Percentiles rank a stretch among this genome's conserved stretches.
These are phyloP conservation scores for Actenoides lindsayi DNA, from an alignment of 2,113 vertebrate genomes.

Conservation along the genomic window DNA sequence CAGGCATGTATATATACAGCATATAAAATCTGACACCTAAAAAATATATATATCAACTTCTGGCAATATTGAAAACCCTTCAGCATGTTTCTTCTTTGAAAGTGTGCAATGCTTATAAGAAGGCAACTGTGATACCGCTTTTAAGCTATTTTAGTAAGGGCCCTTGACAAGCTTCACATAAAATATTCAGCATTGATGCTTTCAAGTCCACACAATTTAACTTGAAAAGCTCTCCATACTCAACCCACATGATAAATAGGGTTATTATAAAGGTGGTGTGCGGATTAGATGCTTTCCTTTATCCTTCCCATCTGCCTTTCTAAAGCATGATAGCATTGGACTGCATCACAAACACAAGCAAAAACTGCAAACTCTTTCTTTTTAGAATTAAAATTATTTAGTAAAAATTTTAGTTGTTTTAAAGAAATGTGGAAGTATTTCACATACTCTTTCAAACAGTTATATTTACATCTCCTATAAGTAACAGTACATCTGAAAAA, in stretches of 20 bases:
- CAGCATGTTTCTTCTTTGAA: slow-evolving; percentile 49
- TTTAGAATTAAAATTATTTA: background rate
- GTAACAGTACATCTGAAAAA: background rate
- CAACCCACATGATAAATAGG: background rate
- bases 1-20: background rate
- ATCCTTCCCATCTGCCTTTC: background rate
- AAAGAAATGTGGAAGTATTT: background rate
- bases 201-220: slow-evolving; percentile 63
- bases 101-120: slow-evolving; percentile 34
- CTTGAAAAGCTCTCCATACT: slow-evolving; percentile 36
- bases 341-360: background rate
- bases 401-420: background rate
- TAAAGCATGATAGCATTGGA: background rate
- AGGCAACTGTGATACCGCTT: slow-evolving; percentile 37
- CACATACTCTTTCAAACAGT: background rate
- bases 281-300: slow-evolving; percentile 2
- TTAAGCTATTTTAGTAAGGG: slow-evolving; percentile 53
- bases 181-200: slow-evolving; percentile 67
- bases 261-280: slow-evolving; percentile 34
- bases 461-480: background rate
- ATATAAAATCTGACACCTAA: slow-evolving; percentile 41
- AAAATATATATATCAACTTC: slow-evolving; percentile 31
- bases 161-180: slow-evolving; percentile 61
- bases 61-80: slow-evolving; percentile 41
- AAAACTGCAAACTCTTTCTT: background rate